Evolutionary conservation across 2,888 invertebrate genomes (phyloP).

Genomic region (Euproctis similis): DNA sequence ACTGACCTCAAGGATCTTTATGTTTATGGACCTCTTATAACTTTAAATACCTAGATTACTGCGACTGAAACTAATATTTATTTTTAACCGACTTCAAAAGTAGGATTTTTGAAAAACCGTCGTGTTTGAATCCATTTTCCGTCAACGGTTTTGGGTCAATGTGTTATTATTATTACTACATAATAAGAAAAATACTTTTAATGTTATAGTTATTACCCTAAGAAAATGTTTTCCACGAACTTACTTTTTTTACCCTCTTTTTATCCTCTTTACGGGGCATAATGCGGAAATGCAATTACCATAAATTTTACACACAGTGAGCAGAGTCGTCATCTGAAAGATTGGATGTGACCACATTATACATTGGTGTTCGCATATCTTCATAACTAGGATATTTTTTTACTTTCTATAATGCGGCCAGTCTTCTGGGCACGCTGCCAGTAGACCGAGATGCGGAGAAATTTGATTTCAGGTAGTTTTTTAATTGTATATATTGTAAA

Average conservation of each 20-base stretch:
- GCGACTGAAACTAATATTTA: too few relatives aligned
- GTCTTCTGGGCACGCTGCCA: too few relatives aligned
- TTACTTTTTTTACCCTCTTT: slow-evolving; percentile 44
- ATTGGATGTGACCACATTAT: slow-evolving; percentile 62
- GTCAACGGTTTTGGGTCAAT: too few relatives aligned
- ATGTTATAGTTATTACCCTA: slow-evolving; percentile 22
- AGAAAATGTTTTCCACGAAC: slow-evolving; percentile 32
- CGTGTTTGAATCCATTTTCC: too few relatives aligned
- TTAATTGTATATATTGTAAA: too few relatives aligned
- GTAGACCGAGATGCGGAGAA: too few relatives aligned
- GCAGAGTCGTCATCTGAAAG: slow-evolving; percentile 62
- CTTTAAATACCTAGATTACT: too few relatives aligned
- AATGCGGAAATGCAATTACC: slow-evolving; percentile 73
- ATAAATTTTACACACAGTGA: slow-evolving; percentile 73
- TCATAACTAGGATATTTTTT: background rate
- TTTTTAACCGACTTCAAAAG: too few relatives aligned
- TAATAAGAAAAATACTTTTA: background rate
- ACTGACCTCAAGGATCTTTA: slow-evolving; percentile 56
- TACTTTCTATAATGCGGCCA: background rate
- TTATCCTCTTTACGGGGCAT: too few relatives aligned
- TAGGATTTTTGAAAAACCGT: too few relatives aligned
- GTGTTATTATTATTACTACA: too few relatives aligned
- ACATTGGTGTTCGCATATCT: slow-evolving; percentile 5
- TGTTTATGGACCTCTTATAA: slow-evolving; percentile 65
- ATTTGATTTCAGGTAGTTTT: too few relatives aligned